A percentile compares a stretch with the other conserved stretches of the same genome.
These are phyloP conservation scores for Cryptotis parvus DNA, from an alignment of 2,113 vertebrate genomes.

Conservation along the genomic window DNA sequence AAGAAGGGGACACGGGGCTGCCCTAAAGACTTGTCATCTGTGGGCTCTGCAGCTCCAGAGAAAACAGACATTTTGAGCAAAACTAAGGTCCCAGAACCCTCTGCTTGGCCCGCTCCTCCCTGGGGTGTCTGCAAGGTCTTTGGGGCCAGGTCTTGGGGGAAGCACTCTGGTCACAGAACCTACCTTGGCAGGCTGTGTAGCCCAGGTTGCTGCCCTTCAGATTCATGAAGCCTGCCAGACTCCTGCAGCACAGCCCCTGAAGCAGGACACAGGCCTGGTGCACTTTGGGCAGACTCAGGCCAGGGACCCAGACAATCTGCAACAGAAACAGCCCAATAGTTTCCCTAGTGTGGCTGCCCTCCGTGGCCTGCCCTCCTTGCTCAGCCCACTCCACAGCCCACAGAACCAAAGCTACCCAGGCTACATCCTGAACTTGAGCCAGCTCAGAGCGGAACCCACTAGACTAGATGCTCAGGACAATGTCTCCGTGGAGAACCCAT, in stretches of 20 bases:
- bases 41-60: neutral
- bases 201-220: constrained; percentile 87
- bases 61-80: neutral
- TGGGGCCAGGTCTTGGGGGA: constrained; percentile 74
- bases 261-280: constrained; percentile 68
- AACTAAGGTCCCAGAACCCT: neutral
- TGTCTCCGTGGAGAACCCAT: constrained; percentile 71
- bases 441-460: constrained; percentile 74
- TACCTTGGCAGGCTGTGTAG: constrained; percentile 84
- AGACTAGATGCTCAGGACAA: constrained; percentile 74
- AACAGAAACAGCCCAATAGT: constrained; percentile 73
- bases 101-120: constrained; percentile 34
- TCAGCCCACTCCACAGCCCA: neutral
- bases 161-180: constrained; percentile 82
- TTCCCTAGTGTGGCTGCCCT: neutral
- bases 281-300: constrained; percentile 67
- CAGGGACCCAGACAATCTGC: constrained; percentile 63
- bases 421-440: constrained; percentile 57
- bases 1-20: neutral
- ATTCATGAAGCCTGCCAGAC: constrained; percentile 78
- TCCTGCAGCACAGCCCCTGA: constrained; percentile 17
- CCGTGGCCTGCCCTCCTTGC: constrained; percentile 44
- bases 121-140: constrained; percentile 71
- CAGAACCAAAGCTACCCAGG: constrained; percentile 60
- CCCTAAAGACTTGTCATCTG: neutral